Evolutionary conservation across 1,140 invertebrate species (phyloP), one percentile per base, ranked within the genome.

Genomic region (Schmidtea mediterranea): DNA sequence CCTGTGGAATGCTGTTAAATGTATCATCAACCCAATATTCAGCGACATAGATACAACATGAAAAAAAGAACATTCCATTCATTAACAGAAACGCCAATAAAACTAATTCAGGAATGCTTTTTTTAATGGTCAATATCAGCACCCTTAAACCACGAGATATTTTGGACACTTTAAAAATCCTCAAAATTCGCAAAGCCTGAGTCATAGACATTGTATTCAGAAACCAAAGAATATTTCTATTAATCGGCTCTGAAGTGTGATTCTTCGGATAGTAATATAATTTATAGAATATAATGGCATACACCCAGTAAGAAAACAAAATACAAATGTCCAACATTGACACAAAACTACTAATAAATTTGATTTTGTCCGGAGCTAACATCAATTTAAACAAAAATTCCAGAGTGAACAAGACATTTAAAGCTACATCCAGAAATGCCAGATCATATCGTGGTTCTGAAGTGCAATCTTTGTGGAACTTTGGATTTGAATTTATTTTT

Each of bases 21-120:
- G 15, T 23, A n/a, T 38, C 23, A 15, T 48, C 36, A 13, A 18
- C 23, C 19, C n/a, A 48, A 32, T 32, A 32, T 40, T 48, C 16
- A 19, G 46, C 46, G 18, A 48, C n/a, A 23, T 48, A 48, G 18
- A 48, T 40, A 8, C 43, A 22, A 18, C 15, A 48, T 8, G 36
- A 38, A 23, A 48, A 48, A 5, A 48, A 23, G 23, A 48, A 48
- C 46, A 48, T 48, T 18, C 46, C 46, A 23, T 48, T 48, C 46
- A 48, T 48, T 22, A 48, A 12, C 2, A 48, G 36, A 15, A 48
- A 48, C 5, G 32, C 16, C 6, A 48, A 23, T 18, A 48, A 23
- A 37, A 48, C 46, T 19, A 48, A 40, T 40, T 48, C 46, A 18
- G 46, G 46, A 16, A 48, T 48, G 9, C 15, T 22, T 24, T 48